Evolutionary conservation across 1,140 invertebrate genomes (phyloP), one percentile per base, ranked within the genome.

Genomic region (Dufourea novaeangliae): DNA sequence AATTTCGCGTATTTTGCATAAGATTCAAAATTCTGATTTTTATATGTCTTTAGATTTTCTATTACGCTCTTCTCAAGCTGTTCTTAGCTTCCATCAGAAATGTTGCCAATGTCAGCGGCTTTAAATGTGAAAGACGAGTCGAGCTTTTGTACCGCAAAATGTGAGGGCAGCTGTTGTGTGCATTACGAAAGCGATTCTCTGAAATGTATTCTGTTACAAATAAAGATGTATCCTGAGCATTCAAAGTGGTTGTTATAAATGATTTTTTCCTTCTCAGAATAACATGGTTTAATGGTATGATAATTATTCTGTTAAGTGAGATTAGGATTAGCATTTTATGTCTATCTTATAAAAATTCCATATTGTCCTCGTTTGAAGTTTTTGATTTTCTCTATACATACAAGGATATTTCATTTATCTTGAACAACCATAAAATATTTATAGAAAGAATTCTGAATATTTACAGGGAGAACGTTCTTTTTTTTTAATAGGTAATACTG

Each of bases 121-220:
- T 57, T 50, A 17, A 17, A 8, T 17, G 56, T 32, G 29, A 17
- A 57, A 57, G 56, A n/a, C 29, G 7, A 57, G 29, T n/a, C 3
- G 8, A 32, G 32, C 57, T 59, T 59, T 22, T 32, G 5, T 32
- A 6, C 7, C 27, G 54, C 54, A 17, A 27, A 29, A 29, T 20
- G 12, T 17, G 37, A 41, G 39, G n/a, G n/a, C n/a, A n/a, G n/a
- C n/a, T n/a, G n/a, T n/a, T n/a, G n/a, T n/a, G n/a, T n/a, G n/a
- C 27, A 67, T n/a, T 10, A 41, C 27, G 68, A 32, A 59, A 44
- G 67, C 4, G 5, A 39, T 4, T 20, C 56, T 59, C 14, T 37
- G 12, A 73, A 63, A 54, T 73, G 71, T 73, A 54, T 54, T n/a
- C 20, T 41, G n/a, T 20, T n/a, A 22, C 5, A n/a, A 37, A 72